A percentile compares a stretch with the other conserved stretches of the same genome.
These are phyloP conservation scores for Montifringilla adamsi DNA, from an alignment of 2,113 vertebrate genomes.

Conservation along the genomic window DNA sequence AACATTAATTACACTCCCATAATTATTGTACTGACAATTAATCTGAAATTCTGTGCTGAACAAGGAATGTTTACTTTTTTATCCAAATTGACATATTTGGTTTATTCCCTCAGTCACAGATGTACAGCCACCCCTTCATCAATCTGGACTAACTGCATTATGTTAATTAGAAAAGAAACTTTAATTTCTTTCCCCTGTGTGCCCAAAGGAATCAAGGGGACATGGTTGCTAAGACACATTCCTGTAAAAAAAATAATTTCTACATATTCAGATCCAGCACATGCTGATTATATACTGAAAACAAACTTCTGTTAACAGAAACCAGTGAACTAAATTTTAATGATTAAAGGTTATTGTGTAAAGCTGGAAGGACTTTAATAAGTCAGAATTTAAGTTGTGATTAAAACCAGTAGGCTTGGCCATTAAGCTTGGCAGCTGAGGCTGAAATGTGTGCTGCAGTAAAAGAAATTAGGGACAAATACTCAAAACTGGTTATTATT, in stretches of 20 bases:
- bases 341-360: background rate
- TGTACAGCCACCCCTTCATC: conserved; percentile 17
- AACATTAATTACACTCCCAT: conserved; percentile 63
- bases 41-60: conserved; percentile 38
- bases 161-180: conserved; percentile 56
- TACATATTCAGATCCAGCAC: background rate
- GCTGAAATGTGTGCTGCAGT: background rate
- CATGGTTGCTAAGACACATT: conserved; percentile 22
- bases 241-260: background rate
- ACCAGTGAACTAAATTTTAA: background rate
- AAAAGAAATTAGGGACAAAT: background rate
- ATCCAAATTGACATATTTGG: conserved; percentile 46
- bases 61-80: conserved; percentile 43
- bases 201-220: background rate
- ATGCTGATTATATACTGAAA: background rate
- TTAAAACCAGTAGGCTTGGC: background rate
- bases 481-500: background rate
- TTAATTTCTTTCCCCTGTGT: conserved; percentile 22
- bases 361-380: conserved; percentile 4
- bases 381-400: conserved; percentile 25
- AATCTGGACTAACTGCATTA: conserved; percentile 18
- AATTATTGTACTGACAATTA: conserved; percentile 61
- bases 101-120: conserved; percentile 58
- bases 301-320: background rate
- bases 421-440: background rate